A percentile compares a stretch with the other conserved stretches of the same genome.
Conservation (phyloP, 2,888 invertebrate species). For the Marasmarcha lunaedactyla region DNA sequence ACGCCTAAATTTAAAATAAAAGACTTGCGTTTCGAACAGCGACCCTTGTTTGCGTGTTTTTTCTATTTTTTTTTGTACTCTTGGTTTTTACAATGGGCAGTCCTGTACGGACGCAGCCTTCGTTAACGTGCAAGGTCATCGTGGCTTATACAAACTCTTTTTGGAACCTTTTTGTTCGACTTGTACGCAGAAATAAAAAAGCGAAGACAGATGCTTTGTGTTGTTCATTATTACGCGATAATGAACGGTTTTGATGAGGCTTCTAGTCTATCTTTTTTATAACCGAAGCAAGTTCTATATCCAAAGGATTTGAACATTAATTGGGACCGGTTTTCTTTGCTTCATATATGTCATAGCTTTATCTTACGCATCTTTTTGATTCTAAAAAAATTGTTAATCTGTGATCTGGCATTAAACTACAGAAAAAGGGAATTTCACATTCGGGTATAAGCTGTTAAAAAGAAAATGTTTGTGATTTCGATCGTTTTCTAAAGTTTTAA, state of each 20-base stretch:
- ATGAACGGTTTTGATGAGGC: neutral
- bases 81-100: slow-evolving; percentile 45
- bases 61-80: slow-evolving; percentile 58
- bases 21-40: slow-evolving; percentile 33
- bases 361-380: too few relatives aligned
- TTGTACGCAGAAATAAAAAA: neutral
- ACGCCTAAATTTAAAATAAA: slow-evolving; percentile 34
- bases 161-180: slow-evolving; percentile 4
- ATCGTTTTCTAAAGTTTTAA: too few relatives aligned
- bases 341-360: too few relatives aligned
- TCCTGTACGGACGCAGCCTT: slow-evolving; percentile 57
- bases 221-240: neutral
- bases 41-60: slow-evolving; percentile 34
- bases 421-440: too few relatives aligned
- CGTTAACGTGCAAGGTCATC: slow-evolving; percentile 62
- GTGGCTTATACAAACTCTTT: slow-evolving; percentile 26
- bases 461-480: too few relatives aligned
- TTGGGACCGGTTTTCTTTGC: too few relatives aligned
- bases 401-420: too few relatives aligned
- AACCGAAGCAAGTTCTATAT: too few relatives aligned
- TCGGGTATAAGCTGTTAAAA: too few relatives aligned
- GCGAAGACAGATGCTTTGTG: neutral
- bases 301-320: too few relatives aligned
- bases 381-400: too few relatives aligned
- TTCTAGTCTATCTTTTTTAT: neutral